Conservation (phyloP, 1,140 invertebrate genomes). For the Luehdorfia chinensis region DNA sequence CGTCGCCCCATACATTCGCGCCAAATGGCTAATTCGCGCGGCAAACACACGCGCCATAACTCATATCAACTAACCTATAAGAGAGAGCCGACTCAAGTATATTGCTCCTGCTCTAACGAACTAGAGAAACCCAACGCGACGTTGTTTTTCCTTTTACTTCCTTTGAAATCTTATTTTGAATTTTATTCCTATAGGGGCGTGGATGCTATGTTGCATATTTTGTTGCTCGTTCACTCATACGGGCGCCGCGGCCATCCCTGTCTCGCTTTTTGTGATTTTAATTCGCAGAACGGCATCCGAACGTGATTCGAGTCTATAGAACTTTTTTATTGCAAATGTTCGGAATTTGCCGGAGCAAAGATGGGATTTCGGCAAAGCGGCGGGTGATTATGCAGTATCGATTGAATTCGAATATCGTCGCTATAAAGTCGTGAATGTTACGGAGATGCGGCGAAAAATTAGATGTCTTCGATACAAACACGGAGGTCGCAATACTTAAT, state of each 20-base stretch:
- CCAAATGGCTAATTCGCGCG: constrained; percentile 71
- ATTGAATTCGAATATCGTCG: constrained; percentile 30
- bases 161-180: constrained; percentile 75
- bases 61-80: constrained; percentile 65
- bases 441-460: not conserved
- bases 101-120: constrained; percentile 56
- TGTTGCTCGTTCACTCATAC: constrained; percentile 48
- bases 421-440: constrained; percentile 1
- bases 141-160: constrained; percentile 71
- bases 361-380: constrained; percentile 50
- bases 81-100: constrained; percentile 42
- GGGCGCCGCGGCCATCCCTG: constrained; percentile 35
- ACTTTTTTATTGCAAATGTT: constrained; percentile 69
- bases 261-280: constrained; percentile 75
- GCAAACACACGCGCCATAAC: constrained; percentile 70
- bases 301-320: constrained; percentile 71
- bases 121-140: constrained; percentile 60
- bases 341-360: constrained; percentile 56
- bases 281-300: constrained; percentile 71
- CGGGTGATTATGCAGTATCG: constrained; percentile 30
- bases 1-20: constrained; percentile 59
- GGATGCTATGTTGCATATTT: constrained; percentile 65
- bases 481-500: not conserved
- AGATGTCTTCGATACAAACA: constrained; percentile 1
- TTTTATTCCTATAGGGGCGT: constrained; percentile 72